Conservation (phyloP, 1,140 invertebrate species). For the Conus betulinus region DNA sequence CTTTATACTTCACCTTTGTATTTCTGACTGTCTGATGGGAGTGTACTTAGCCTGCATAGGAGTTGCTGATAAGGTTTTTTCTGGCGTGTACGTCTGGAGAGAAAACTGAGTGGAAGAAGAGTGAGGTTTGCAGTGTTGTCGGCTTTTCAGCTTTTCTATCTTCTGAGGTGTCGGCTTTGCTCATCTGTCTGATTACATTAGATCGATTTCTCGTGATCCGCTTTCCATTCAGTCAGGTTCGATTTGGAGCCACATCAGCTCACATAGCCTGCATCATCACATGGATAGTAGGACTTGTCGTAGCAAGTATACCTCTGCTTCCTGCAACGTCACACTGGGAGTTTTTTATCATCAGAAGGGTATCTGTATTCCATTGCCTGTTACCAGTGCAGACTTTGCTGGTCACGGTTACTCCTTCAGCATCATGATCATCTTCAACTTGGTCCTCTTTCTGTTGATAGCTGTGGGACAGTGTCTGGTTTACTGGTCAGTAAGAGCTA, state of each 20-base stretch:
- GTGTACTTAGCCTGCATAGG: conserved; percentile 66
- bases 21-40: conserved; percentile 65
- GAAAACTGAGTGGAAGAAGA: conserved; percentile 54
- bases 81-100: conserved; percentile 53
- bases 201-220: conserved; percentile 60
- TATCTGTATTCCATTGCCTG: conserved; percentile 5
- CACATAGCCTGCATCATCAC: background rate
- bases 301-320: background rate
- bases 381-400: background rate
- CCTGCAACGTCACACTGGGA: conserved; percentile 11
- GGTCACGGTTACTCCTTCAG: conserved; percentile 9
- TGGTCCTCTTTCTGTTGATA: background rate
- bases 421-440: background rate
- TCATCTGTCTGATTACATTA: conserved; percentile 48
- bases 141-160: conserved; percentile 60
- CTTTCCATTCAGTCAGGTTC: conserved; percentile 55
- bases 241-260: conserved; percentile 39
- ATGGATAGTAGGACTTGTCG: background rate
- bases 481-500: conserved; percentile 7
- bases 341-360: background rate
- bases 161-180: conserved; percentile 57
- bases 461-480: background rate
- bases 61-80: conserved; percentile 56
- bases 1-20: conserved; percentile 53
- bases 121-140: conserved; percentile 51